Conservation (phyloP, 2,797 vertebrate species). For the Trachurus trachurus region DNA sequence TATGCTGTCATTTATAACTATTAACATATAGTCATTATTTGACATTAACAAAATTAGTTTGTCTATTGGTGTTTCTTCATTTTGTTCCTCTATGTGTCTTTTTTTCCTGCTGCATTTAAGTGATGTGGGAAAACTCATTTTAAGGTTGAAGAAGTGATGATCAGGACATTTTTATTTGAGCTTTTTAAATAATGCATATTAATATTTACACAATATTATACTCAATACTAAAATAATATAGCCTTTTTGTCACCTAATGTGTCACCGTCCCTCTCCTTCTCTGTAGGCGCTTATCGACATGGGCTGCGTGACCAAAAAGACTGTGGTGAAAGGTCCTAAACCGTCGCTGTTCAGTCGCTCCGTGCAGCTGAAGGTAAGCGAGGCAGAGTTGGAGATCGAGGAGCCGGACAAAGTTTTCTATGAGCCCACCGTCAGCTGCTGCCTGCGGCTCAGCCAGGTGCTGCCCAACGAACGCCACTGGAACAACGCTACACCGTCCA, state of each 20-base stretch:
- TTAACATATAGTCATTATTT: not conserved
- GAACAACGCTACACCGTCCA: constrained; percentile 87
- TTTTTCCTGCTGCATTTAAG: not conserved
- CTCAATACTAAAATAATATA: too few species aligned
- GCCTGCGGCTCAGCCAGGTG: constrained; percentile 88
- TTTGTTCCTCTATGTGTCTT: not conserved
- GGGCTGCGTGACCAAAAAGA: constrained; percentile 88
- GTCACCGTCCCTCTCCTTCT: not conserved
- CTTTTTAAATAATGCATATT: too few species aligned
- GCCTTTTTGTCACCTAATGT: not conserved
- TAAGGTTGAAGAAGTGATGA: too few species aligned
- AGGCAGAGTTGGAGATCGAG: not conserved
- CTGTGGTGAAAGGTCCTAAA: constrained; percentile 68
- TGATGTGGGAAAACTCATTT: too few species aligned
- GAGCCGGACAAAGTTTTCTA: constrained; percentile 83
- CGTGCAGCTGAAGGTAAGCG: accelerated
- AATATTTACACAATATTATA: not conserved
- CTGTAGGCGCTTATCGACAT: constrained; percentile 88
- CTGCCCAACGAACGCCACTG: constrained; percentile 92
- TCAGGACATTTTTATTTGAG: too few species aligned
- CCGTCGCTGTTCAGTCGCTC: constrained; percentile 87
- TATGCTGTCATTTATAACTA: not conserved
- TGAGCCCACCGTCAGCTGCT: constrained; percentile 92
- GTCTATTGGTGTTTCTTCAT: not conserved
- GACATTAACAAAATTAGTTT: not conserved